Evolutionary conservation across 2,797 vertebrate genomes (phyloP), one percentile per base, ranked within the genome.

Genomic region (Euphonia xanthogaster): DNA sequence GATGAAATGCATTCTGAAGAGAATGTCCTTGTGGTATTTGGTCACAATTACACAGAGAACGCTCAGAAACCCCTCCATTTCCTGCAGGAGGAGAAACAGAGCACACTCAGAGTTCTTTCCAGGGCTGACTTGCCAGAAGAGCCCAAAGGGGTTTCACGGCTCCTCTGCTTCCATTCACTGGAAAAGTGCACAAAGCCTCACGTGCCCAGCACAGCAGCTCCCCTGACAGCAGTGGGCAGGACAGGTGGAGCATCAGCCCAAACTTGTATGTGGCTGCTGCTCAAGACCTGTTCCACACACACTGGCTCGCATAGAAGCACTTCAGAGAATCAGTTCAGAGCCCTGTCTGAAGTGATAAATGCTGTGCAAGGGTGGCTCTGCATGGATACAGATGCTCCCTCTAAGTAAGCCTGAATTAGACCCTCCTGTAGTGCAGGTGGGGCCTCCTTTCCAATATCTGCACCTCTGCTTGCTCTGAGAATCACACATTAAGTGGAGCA

Each of bases 1-100:
- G 95, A 63, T 70, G 96, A 93, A 93, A 96, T 74, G 13, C 35
- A 10, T 92, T 95, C 93, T 94, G 86, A 95, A 94, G 93, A 86
- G 89, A 93, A 86, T 7, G 31, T 86, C 85, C 65, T 90, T 84
- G 87, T 2, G 70, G 84, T 90, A 40, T 92, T 95, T 71, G 75
- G 83, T 92, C 92, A 90, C 82, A 90, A 63, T 75, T 87, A 75
- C 11, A 0, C 35, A 88, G 80, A 5, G 2, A 93, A 77, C 76
- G 14, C 82, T 93, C 92, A 12, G 79, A 94, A 91, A 90, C 70
- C 50, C 72, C 67, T 88, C 48, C 74, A 76, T 93, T 93, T 93
- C 87, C 76, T 78, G 76, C 79, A 86, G 73, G 80, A 93, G 55
- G 60, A 73, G 50, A 85, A 80, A 42, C 9, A 54, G 60, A 83